These are phyloP conservation scores for Petrophora chlorosata DNA, from an alignment of 2,888 invertebrate genomes.

Conservation along the genomic window DNA sequence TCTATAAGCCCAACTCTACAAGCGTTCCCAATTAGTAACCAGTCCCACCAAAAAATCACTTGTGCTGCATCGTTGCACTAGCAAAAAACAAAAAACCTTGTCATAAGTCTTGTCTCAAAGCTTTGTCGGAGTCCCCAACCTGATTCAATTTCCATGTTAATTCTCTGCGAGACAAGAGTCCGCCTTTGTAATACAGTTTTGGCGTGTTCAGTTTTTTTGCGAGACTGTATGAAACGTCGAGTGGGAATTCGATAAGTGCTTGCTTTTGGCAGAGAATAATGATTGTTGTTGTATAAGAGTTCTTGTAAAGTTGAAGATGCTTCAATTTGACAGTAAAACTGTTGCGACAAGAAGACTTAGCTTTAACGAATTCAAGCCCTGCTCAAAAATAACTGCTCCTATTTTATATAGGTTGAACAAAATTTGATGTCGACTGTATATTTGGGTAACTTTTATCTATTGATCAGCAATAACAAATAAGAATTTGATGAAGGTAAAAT, in stretches of 20 bases:
- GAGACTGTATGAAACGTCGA: constrained; percentile 35
- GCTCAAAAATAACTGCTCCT: no score
- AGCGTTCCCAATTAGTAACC: constrained; percentile 19
- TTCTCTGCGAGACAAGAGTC: constrained; percentile 58
- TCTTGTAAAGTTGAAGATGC: no score
- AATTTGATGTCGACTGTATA: no score
- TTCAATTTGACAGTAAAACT: no score
- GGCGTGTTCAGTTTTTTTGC: constrained; percentile 45
- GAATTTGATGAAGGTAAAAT: no score
- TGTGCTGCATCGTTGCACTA: constrained; percentile 3
- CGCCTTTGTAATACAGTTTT: constrained; percentile 53
- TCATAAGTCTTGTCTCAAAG: constrained; percentile 18
- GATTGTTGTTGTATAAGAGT: no score
- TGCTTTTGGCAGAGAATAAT: constrained; percentile 20
- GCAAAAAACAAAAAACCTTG: constrained; percentile 12
- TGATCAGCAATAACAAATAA: no score
- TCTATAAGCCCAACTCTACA: no score
- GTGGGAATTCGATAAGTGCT: constrained; percentile 33
- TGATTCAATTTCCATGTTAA: constrained; percentile 77
- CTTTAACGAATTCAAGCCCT: no score
- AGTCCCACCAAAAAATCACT: constrained; percentile 11
- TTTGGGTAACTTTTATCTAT: no score
- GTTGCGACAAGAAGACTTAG: no score
- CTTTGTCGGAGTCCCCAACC: constrained; percentile 49
- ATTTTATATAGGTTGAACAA: no score